Conservation (phyloP, 2,888 invertebrate species). For the Hipparchia semele region DNA sequence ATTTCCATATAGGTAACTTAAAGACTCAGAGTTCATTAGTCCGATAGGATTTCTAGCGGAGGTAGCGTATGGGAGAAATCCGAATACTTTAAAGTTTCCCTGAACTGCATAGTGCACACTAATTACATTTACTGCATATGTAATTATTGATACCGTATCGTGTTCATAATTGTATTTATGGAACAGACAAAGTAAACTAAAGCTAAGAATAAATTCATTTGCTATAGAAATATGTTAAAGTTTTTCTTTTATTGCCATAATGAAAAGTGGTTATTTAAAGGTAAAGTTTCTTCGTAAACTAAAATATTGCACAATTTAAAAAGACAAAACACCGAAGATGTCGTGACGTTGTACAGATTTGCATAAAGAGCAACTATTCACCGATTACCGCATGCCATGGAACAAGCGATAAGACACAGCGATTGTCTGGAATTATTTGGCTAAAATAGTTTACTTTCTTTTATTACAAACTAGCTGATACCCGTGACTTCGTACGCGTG, state of each 20-base stretch:
- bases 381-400: constrained; percentile 52
- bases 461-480: no score
- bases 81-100: no score
- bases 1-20: no score
- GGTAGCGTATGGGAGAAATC: no score
- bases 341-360: constrained; percentile 71
- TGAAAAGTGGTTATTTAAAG: constrained; percentile 22
- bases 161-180: neutral
- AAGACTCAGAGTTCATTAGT: neutral
- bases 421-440: constrained; percentile 38
- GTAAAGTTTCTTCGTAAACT: constrained; percentile 39
- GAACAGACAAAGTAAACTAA: neutral
- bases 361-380: constrained; percentile 73
- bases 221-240: neutral
- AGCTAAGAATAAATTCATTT: neutral
- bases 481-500: no score
- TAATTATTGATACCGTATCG: neutral
- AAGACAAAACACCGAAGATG: constrained; percentile 54
- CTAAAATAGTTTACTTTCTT: neutral
- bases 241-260: constrained; percentile 26
- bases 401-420: constrained; percentile 49
- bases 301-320: constrained; percentile 46
- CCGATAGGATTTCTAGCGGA: no score
- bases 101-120: no score
- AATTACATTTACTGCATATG: neutral